phyloP scores from a whole-genome alignment of 1,140 invertebrate genomes.

The Lordiphosa clarofinis region DNA sequence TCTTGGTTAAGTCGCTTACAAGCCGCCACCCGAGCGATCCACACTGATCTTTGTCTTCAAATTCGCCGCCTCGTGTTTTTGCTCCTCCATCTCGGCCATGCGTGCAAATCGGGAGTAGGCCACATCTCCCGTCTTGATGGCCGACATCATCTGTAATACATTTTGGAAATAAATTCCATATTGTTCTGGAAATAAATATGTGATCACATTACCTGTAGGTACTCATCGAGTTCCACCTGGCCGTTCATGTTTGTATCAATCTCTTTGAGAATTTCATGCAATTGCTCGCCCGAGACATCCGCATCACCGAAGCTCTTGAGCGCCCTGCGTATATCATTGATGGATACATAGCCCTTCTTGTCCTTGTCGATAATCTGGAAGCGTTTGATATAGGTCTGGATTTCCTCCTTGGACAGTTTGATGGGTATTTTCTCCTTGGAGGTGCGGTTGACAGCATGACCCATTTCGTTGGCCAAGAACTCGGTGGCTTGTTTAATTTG shows the following conservation, averaged over 20 bases:
- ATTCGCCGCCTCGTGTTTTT: constrained; percentile 86
- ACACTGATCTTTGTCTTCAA: constrained; percentile 91
- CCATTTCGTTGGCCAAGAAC: constrained; percentile 97
- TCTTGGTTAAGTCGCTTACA: constrained; percentile 83
- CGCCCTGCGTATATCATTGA: constrained; percentile 96
- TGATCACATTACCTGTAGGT: constrained; percentile 90
- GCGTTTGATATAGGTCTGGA: constrained; percentile 94
- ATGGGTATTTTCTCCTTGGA: constrained; percentile 93
- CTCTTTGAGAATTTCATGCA: constrained; percentile 98
- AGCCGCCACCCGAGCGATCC: constrained; percentile 95
- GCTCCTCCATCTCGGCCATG: constrained; percentile 94
- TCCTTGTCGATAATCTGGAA: constrained; percentile 98
- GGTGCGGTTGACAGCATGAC: constrained; percentile 93
- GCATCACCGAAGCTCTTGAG: constrained; percentile 94
- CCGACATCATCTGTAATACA: constrained; percentile 93
- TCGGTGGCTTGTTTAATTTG: constrained; percentile 90
- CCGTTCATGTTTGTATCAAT: constrained; percentile 99
- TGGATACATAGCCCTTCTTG: constrained; percentile 98
- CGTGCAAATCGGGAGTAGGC: constrained; percentile 94
- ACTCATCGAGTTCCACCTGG: constrained; percentile 99
- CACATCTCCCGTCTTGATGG: constrained; percentile 96
- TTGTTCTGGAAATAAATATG: not conserved
- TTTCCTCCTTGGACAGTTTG: constrained; percentile 96
- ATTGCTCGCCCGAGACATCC: constrained; percentile 94
- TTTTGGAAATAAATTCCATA: not conserved